A percentile compares a stretch with the other conserved stretches of the same genome.
phyloP scores from a whole-genome alignment of 2,113 vertebrate genomes.

The Alethe castanea region DNA sequence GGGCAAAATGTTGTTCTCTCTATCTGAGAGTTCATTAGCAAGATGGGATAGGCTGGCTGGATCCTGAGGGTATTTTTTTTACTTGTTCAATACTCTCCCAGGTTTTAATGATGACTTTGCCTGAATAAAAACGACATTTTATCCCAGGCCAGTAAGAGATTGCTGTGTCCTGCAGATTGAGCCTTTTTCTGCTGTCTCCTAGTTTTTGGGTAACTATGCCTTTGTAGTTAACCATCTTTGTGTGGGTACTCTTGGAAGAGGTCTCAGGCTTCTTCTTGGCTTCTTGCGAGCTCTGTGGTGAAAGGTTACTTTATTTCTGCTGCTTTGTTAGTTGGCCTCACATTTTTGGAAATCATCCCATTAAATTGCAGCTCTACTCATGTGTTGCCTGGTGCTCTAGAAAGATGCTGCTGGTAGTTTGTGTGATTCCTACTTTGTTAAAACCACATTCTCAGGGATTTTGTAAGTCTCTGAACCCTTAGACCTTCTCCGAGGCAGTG shows the following conservation, averaged over 20 bases:
- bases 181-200: neutral
- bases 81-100: neutral
- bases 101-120: slow-evolving; percentile 31
- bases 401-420: neutral
- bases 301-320: neutral
- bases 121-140: neutral
- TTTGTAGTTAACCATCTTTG: neutral
- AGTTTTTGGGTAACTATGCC: neutral
- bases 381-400: neutral
- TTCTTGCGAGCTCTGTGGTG: neutral
- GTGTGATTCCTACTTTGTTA: neutral
- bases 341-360: neutral
- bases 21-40: neutral
- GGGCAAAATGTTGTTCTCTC: neutral
- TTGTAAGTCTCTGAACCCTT: neutral
- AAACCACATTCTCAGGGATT: neutral
- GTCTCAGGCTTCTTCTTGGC: neutral
- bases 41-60: neutral
- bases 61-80: neutral
- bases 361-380: neutral
- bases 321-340: neutral
- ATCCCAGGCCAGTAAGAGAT: neutral
- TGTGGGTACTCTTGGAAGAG: neutral
- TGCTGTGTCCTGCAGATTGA: neutral
- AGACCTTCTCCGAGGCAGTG: neutral